Evolutionary conservation across 2,888 invertebrate genomes (phyloP), one percentile per base, ranked within the genome.

Genomic region (Diadromus collaris): DNA sequence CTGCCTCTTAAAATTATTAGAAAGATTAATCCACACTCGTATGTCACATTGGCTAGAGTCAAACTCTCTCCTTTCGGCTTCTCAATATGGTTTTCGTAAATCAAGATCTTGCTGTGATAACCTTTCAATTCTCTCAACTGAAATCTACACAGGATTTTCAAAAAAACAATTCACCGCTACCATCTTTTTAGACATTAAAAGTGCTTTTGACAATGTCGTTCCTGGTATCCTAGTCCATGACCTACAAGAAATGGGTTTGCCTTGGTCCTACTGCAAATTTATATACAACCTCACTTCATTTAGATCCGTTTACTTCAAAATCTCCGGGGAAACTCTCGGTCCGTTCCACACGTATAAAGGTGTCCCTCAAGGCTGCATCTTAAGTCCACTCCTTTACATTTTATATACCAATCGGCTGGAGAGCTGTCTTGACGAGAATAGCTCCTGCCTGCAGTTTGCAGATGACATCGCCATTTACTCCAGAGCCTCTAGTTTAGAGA

Each of bases 361-460:
- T 16, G 58, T 76, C 41, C 61, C 76, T 0, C 78, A 81, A 38
- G 72, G 68, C 2, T 71, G 67, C 13, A 68, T 56, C 4, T 44
- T 78, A 5, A 74, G 74, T 21, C 70, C 70, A 0, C 64, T 65
- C 1, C 46, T 75, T 0, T 75, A 70, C 38, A 69, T 72, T 10
- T 21, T 81, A 1, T 78, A 81, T 32, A 79, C 71, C 6, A 79
- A 54, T 6, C n/a, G 38, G 1, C 51, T 71, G 3, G 65, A 71
- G 10, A 16, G 16, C 0, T 29, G 48, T 0, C 38, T 76, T 0
- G 44, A 65, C 19, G 4, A 19, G 1, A 27, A 24, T 1, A 58
- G 69, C 21, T 68, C 65, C 3, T 69, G 64, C 29, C 44, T 74
- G 2, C 71, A 70, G 27, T 80, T 80, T 29, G 80, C 77, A 0